Evolutionary conservation across 2,888 invertebrate species (phyloP).

Genomic region (Mantis religiosa): DNA sequence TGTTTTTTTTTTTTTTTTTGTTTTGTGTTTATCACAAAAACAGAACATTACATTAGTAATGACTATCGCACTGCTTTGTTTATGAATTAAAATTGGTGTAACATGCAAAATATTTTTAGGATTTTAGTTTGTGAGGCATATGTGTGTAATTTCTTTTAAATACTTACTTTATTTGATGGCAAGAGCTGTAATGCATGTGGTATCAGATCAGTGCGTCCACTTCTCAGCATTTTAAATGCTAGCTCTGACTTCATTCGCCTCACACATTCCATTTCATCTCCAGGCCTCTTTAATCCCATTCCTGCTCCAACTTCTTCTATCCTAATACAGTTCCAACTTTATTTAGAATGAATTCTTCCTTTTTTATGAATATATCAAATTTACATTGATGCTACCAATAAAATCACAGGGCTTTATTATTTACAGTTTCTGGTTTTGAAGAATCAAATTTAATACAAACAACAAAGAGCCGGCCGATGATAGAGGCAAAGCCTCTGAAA

Average conservation of each 20-base stretch:
- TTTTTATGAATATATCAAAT: too few relatives aligned
- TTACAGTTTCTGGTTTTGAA: too few relatives aligned
- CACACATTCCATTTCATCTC: constrained; percentile 54
- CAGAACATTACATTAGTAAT: too few relatives aligned
- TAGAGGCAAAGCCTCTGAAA: too few relatives aligned
- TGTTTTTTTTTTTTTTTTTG: too few relatives aligned
- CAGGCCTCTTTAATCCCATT: constrained; percentile 41
- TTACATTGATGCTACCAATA: too few relatives aligned
- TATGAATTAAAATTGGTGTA: too few relatives aligned
- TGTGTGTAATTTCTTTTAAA: not conserved
- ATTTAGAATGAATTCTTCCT: not conserved
- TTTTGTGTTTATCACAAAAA: too few relatives aligned
- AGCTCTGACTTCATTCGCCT: constrained; percentile 65
- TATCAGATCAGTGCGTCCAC: constrained; percentile 74
- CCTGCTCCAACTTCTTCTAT: constrained; percentile 49
- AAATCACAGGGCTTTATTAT: too few relatives aligned
- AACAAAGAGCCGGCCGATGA: too few relatives aligned
- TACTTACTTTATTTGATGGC: constrained; percentile 56
- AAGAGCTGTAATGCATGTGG: constrained; percentile 72
- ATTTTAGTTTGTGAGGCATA: not conserved
- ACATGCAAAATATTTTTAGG: not conserved
- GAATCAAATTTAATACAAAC: too few relatives aligned
- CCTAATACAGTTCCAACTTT: constrained; percentile 38
- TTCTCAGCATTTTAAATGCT: constrained; percentile 75
- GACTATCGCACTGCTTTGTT: too few relatives aligned